Evolutionary conservation across 2,113 vertebrate genomes (phyloP).

Genomic region (Ophthalmolycus amberensis): DNA sequence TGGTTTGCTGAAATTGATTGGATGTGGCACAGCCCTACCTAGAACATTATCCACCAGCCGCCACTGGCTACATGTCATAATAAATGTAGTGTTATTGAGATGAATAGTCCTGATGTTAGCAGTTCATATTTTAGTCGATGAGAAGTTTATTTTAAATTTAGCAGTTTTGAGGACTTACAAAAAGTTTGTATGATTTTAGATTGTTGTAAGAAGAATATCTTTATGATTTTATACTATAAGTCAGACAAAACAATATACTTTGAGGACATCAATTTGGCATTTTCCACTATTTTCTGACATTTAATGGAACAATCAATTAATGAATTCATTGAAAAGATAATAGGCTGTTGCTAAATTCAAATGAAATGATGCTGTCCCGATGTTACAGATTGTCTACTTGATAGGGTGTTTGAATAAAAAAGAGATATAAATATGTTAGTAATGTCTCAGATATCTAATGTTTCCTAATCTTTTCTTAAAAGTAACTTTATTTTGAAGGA

Average conservation of each 20-base stretch:
- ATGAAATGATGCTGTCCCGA: too few species aligned
- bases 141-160: background rate
- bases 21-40: too few species aligned
- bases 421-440: too few species aligned
- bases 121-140: background rate
- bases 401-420: background rate
- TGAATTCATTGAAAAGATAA: background rate
- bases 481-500: conserved; percentile 47
- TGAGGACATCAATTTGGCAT: background rate
- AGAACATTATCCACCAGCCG: too few species aligned
- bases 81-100: background rate
- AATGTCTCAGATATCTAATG: background rate
- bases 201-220: background rate
- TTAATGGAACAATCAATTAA: background rate
- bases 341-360: background rate
- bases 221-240: background rate
- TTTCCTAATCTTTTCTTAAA: background rate
- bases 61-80: background rate
- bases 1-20: too few species aligned
- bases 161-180: background rate
- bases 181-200: background rate
- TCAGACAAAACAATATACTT: background rate
- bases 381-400: background rate
- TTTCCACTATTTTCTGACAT: background rate
- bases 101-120: background rate